Percentiles rank a stretch among this genome's conserved stretches.
Evolutionary conservation across 1,140 invertebrate species (phyloP).

Genomic region (Platorchestia sp.): DNA sequence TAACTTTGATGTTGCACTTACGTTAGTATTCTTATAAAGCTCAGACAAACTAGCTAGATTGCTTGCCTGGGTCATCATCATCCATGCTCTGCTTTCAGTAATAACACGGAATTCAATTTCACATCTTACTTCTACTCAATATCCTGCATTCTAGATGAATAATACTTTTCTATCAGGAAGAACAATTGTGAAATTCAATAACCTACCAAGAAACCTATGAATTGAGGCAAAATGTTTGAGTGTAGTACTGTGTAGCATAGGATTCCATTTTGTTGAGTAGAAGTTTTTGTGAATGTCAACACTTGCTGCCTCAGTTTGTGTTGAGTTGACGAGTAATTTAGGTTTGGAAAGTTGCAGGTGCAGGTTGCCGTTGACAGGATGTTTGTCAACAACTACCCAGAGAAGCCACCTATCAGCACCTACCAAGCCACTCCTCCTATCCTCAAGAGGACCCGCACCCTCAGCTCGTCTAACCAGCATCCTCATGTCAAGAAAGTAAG

Average conservation of each 20-base stretch:
- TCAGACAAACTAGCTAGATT: too few relatives aligned
- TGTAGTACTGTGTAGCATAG: neutral
- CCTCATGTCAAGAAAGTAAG: neutral
- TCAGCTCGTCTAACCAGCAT: neutral
- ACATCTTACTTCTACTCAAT: too few relatives aligned
- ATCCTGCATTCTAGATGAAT: too few relatives aligned
- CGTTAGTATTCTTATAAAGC: too few relatives aligned
- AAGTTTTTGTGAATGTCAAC: neutral
- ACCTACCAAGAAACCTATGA: neutral
- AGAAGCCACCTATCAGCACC: neutral
- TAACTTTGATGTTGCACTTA: too few relatives aligned
- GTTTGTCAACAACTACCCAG: neutral
- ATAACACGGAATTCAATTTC: too few relatives aligned
- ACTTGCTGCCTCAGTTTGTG: neutral
- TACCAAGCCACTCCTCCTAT: neutral
- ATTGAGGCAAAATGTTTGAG: neutral
- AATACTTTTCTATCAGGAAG: neutral
- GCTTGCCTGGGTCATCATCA: too few relatives aligned
- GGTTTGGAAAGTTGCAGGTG: neutral
- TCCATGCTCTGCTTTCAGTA: too few relatives aligned
- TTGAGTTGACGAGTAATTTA: neutral
- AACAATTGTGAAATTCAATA: neutral
- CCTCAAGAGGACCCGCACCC: neutral
- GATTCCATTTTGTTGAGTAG: neutral
- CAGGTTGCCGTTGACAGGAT: neutral